Base-by-base conservation (phyloP, 1,140 invertebrate genomes). In the Habropoda laboriosa region DNA sequence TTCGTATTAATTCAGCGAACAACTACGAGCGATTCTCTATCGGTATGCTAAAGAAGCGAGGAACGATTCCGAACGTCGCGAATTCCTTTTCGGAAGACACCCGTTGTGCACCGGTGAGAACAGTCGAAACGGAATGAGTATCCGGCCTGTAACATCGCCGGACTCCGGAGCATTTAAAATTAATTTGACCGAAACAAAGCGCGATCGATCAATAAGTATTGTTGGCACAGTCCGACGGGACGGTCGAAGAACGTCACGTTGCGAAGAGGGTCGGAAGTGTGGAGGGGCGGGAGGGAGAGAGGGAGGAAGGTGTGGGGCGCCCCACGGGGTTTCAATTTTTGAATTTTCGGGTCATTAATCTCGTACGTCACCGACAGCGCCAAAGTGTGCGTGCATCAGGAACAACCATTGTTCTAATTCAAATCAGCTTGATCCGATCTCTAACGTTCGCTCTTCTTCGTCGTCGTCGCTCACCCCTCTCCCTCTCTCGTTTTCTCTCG, bases 271-370 rank as follows among this genome's bases (percentile, higher is more conserved):
- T 71, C 27, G 70, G 13, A 27, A 27, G 45, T 24, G 60, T 32
- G n/a, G n/a, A n/a, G n/a, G n/a, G n/a, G n/a, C n/a, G n/a, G n/a
- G n/a, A n/a, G n/a, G n/a, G n/a, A 35, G 60, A 16, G 55, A n/a
- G 45, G 45, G 61, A 42, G 63, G 53, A 77, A 84, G 86, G 87
- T 88, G 88, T 89, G 86, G 84, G 80, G 82, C 81, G 72, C 82
- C 82, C 85, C 83, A 86, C 81, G 80, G 87, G 74, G 88, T 86
- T 75, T 89, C 85, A 83, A 89, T 89, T 89, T 89, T 89, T 89
- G 88, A 89, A 86, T 90, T 89, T 88, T 87, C 86, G 84, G 57
- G 80, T 87, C 89, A 89, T 90, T 90, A 89, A 90, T 90, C 89
- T 89, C 86, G 55, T 58, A 88, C 83, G 87, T 85, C 87, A 88